Conservation (phyloP, 2,888 invertebrate species). For the Frankliniella fusca region DNA sequence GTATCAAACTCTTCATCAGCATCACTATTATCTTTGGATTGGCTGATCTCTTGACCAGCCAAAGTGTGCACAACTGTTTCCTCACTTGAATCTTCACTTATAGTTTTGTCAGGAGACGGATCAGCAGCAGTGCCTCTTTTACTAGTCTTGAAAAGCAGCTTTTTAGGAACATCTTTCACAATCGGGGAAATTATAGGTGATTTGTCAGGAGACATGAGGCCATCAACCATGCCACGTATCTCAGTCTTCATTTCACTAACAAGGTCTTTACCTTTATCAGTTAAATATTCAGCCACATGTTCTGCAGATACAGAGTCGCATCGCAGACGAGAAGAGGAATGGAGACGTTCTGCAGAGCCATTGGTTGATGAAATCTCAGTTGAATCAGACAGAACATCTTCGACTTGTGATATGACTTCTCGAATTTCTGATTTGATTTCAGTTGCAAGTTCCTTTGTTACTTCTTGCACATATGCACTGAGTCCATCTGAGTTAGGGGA, state of each 20-base stretch:
- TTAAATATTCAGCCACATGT: slow-evolving; percentile 71
- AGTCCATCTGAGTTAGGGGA: slow-evolving; percentile 54
- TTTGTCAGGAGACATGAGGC: slow-evolving; percentile 56
- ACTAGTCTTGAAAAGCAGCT: neutral
- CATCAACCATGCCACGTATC: slow-evolving; percentile 70
- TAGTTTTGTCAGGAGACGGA: neutral
- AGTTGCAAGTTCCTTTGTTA: slow-evolving; percentile 72
- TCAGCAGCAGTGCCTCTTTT: neutral
- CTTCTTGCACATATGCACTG: slow-evolving; percentile 70
- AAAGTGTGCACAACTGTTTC: neutral
- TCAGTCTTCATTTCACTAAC: slow-evolving; percentile 74
- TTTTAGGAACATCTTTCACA: slow-evolving; percentile 30
- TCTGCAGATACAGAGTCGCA: slow-evolving; percentile 61
- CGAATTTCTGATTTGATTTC: slow-evolving; percentile 78
- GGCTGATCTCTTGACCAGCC: neutral
- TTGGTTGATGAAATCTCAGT: slow-evolving; percentile 37
- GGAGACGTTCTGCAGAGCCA: neutral
- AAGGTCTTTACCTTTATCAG: slow-evolving; percentile 73
- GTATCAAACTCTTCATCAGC: neutral
- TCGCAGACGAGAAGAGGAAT: slow-evolving; percentile 29
- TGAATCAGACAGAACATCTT: slow-evolving; percentile 59
- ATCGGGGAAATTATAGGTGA: neutral
- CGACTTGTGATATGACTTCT: slow-evolving; percentile 73
- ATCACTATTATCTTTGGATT: neutral
- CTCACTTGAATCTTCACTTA: slow-evolving; percentile 6